phyloP scores from a whole-genome alignment of 2,113 vertebrate species.

The Mirounga angustirostris region DNA sequence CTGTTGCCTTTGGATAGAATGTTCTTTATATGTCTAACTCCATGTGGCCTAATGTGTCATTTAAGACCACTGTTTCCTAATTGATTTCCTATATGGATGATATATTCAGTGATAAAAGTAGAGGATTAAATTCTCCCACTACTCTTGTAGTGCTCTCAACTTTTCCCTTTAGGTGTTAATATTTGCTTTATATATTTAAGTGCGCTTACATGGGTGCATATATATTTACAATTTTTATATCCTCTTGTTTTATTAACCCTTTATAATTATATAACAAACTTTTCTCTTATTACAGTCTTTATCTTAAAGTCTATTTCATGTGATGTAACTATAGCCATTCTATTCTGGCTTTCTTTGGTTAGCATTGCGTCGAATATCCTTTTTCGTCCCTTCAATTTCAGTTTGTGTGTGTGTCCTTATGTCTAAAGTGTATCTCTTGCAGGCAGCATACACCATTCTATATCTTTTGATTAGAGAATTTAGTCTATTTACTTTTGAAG shows the following conservation, averaged over 20 bases:
- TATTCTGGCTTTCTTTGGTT: background rate
- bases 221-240: background rate
- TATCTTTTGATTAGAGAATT: background rate
- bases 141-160: background rate
- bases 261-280: background rate
- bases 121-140: background rate
- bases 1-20: background rate
- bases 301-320: background rate
- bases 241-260: background rate
- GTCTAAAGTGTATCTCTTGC: background rate
- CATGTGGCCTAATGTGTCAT: background rate
- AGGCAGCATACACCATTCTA: background rate
- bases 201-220: background rate
- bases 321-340: background rate
- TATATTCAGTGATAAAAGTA: background rate
- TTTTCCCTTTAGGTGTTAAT: background rate
- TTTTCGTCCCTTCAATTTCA: background rate
- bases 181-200: background rate
- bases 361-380: background rate
- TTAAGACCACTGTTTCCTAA: background rate
- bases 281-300: background rate
- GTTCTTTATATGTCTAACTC: background rate
- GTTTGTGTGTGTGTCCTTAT: background rate
- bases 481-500: background rate
- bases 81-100: background rate